Conservation (phyloP, 2,113 vertebrate species). For the Notothenia coriiceps region DNA sequence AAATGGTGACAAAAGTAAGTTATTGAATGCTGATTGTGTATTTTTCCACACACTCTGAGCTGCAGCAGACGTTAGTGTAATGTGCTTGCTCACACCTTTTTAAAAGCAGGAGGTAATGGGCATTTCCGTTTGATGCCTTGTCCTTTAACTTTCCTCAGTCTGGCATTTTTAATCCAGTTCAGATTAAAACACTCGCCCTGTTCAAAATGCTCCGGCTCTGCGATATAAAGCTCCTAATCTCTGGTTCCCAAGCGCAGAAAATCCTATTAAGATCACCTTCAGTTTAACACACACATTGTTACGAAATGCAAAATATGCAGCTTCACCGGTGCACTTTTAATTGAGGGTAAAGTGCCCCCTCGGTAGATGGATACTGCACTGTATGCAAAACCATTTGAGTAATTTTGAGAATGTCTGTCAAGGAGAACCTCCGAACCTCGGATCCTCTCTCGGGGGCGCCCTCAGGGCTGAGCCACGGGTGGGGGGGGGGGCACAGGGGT, state of each 20-base stretch:
- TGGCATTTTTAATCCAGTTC: conserved; percentile 77
- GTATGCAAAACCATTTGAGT: conserved; percentile 80
- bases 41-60: conserved; percentile 1
- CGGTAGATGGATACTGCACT: conserved; percentile 71
- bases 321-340: conserved; percentile 82
- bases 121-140: conserved; percentile 73
- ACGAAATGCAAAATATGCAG: conserved; percentile 85
- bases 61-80: conserved; percentile 57
- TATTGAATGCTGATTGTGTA: background rate
- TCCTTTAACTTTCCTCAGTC: conserved; percentile 71
- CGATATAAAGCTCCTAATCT: conserved; percentile 86
- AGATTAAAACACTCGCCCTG: conserved; percentile 82
- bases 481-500: conserved; percentile 63
- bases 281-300: conserved; percentile 85
- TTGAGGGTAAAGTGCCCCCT: conserved; percentile 81
- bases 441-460: conserved; percentile 81
- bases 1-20: background rate
- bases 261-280: conserved; percentile 89
- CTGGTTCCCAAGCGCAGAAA: conserved; percentile 84
- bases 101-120: conserved; percentile 55
- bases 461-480: conserved; percentile 76
- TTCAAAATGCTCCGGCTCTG: conserved; percentile 69
- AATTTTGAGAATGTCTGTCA: conserved; percentile 82
- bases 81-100: conserved; percentile 71
- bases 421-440: conserved; percentile 74